Conservation (phyloP, 2,113 vertebrate genomes). For the Mobula birostris region DNA sequence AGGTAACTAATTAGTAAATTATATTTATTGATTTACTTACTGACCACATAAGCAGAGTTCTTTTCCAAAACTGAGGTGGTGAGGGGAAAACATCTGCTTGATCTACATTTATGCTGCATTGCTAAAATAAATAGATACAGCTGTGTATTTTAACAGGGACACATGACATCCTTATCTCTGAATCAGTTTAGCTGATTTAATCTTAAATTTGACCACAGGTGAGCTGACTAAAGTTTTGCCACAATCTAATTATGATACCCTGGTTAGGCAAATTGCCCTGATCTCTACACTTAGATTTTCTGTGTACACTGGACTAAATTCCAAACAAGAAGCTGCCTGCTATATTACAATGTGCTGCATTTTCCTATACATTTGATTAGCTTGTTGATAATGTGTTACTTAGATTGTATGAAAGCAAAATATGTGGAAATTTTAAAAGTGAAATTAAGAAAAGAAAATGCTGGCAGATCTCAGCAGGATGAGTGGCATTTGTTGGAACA, state of each 20-base stretch:
- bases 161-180: too few species aligned
- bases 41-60: not conserved
- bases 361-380: not conserved
- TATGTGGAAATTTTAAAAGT: too few species aligned
- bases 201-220: too few species aligned
- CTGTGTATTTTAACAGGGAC: too few species aligned
- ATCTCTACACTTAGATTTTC: not conserved
- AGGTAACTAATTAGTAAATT: not conserved
- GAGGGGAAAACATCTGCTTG: not conserved
- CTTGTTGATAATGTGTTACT: not conserved
- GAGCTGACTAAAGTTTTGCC: not conserved
- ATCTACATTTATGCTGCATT: not conserved
- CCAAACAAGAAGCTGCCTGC: not conserved
- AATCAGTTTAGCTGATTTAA: too few species aligned
- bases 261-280: not conserved
- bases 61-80: not conserved
- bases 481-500: too few species aligned
- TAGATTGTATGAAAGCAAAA: too few species aligned
- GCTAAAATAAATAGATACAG: not conserved
- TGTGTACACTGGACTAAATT: not conserved
- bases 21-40: not conserved
- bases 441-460: too few species aligned
- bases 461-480: too few species aligned
- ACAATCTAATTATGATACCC: not conserved
- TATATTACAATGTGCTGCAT: not conserved